These are phyloP conservation scores for Xerus inauris DNA, from an alignment of 2,113 vertebrate species.

Conservation along the genomic window DNA sequence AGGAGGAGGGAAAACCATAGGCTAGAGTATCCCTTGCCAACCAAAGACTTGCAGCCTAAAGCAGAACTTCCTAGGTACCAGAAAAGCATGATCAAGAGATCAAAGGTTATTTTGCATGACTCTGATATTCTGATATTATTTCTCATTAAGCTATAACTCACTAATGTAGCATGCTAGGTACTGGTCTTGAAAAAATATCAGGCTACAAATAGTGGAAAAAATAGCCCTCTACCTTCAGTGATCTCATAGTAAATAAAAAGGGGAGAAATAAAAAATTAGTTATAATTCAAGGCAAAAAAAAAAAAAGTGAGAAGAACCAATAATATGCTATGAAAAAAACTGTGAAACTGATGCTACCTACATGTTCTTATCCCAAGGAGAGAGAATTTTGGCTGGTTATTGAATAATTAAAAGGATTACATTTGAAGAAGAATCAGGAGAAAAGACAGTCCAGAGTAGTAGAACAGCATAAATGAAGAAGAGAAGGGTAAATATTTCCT, in stretches of 20 bases:
- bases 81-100: background rate
- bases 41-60: background rate
- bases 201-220: background rate
- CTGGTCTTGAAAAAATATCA: background rate
- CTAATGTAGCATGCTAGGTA: background rate
- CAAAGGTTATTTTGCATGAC: background rate
- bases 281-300: constrained; percentile 4
- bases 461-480: background rate
- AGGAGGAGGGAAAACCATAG: background rate
- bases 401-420: background rate
- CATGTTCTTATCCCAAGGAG: background rate
- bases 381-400: background rate
- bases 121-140: background rate
- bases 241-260: background rate
- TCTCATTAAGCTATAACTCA: background rate
- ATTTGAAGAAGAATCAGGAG: background rate
- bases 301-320: background rate
- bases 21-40: background rate
- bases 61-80: background rate
- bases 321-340: background rate
- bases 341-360: background rate
- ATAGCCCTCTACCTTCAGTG: background rate
- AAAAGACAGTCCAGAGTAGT: background rate
- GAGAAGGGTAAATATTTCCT: background rate
- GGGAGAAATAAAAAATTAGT: background rate